Evolutionary conservation across 64 coral and sea anemone species (phyloP).

Genomic region (Montipora foliosa): DNA sequence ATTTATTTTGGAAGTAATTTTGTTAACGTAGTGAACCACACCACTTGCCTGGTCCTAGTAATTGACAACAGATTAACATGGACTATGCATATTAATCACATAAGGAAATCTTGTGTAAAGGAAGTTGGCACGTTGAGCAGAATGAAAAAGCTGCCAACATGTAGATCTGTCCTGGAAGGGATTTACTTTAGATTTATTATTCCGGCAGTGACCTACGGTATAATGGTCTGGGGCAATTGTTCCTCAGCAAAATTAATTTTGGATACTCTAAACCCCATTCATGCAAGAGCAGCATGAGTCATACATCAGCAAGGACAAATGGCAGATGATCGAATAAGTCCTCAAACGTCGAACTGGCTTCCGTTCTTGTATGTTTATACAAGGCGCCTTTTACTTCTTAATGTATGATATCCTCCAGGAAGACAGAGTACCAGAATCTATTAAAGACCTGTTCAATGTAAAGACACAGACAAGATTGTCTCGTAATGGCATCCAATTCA

Average conservation of each 20-base stretch:
- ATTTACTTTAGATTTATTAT: slow-evolving; percentile 24
- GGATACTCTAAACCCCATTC: slow-evolving; percentile 4
- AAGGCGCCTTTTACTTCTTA: background rate
- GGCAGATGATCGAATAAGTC: background rate
- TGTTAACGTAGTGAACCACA: background rate
- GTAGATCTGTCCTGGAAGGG: background rate
- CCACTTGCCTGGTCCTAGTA: slow-evolving; percentile 15
- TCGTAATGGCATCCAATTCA: too few relatives aligned
- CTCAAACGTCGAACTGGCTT: background rate
- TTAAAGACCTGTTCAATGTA: too few relatives aligned
- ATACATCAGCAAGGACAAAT: background rate
- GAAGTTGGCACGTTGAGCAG: background rate
- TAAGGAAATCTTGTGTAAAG: slow-evolving; percentile 14
- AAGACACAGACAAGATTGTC: too few relatives aligned
- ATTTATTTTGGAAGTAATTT: too few relatives aligned
- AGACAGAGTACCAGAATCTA: too few relatives aligned
- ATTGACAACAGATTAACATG: slow-evolving; percentile 29
- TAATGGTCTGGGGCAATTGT: slow-evolving; percentile 37
- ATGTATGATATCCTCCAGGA: background rate
- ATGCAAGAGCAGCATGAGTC: slow-evolving; percentile 5
- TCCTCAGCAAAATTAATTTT: background rate
- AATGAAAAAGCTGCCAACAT: background rate
- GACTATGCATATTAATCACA: background rate
- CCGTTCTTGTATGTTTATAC: background rate
- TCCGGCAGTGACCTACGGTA: slow-evolving; percentile 16